phyloP scores from a whole-genome alignment of 2,888 invertebrate species.

The Atethmia centrago region DNA sequence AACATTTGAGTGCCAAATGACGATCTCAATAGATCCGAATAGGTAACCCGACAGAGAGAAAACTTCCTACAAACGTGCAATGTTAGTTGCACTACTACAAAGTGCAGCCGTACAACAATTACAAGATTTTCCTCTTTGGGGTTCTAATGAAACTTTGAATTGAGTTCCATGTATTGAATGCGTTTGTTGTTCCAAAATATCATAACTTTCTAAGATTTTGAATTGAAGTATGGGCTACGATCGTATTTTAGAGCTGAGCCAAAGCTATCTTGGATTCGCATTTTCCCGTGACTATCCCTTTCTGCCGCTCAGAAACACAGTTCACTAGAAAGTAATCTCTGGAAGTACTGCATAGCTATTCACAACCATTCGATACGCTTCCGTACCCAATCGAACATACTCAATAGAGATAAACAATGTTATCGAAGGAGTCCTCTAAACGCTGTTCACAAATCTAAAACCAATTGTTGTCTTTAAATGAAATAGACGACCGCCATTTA shows the following conservation, averaged over 20 bases:
- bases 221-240: neutral
- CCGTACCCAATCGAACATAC: too few relatives aligned
- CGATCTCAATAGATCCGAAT: neutral
- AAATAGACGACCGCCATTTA: too few relatives aligned
- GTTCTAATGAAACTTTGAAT: neutral
- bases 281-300: neutral
- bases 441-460: too few relatives aligned
- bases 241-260: neutral
- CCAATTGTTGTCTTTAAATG: too few relatives aligned
- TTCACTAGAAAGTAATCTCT: neutral
- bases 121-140: neutral
- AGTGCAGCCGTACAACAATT: accelerated
- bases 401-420: too few relatives aligned
- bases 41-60: neutral
- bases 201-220: neutral
- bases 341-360: neutral
- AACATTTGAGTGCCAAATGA: neutral
- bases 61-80: neutral
- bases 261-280: neutral
- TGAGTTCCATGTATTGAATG: neutral
- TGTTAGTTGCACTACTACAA: neutral
- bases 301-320: neutral
- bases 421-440: too few relatives aligned
- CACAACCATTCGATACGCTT: too few relatives aligned
- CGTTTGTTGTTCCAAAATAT: neutral